Evolutionary conservation across 2,113 vertebrate genomes (phyloP).

Genomic region (Chloropsis cyanopogon): DNA sequence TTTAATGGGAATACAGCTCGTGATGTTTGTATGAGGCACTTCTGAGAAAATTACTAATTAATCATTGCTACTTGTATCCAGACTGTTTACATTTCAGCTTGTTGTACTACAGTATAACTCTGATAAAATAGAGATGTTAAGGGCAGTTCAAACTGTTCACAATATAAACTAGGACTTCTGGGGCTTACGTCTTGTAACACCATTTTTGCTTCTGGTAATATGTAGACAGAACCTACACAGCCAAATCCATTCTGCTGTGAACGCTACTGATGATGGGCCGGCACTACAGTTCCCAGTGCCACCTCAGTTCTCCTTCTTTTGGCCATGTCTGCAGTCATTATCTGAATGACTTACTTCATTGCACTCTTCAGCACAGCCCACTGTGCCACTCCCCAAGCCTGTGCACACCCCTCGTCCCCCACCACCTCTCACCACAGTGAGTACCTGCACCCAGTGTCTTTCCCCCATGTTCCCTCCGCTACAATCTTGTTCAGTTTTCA

Average conservation of each 20-base stretch:
- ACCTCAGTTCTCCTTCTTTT: neutral
- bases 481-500: neutral
- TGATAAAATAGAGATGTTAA: neutral
- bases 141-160: neutral
- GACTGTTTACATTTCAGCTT: conserved; percentile 4
- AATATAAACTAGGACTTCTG: neutral
- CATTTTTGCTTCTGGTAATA: neutral
- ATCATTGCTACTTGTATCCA: neutral
- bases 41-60: neutral
- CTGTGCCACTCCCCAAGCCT: neutral
- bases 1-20: neutral
- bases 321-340: neutral
- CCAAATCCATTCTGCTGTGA: neutral
- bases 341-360: neutral
- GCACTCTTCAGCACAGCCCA: neutral
- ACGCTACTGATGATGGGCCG: neutral
- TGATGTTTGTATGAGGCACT: neutral
- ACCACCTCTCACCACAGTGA: neutral
- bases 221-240: neutral
- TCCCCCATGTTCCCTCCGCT: neutral
- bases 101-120: neutral
- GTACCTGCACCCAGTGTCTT: neutral
- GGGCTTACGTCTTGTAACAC: neutral
- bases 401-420: neutral
- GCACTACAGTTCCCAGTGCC: neutral